Base-by-base conservation (phyloP, 37 sponge, comb jelly and placozoan genomes). In the Haliclona indistincta region DNA sequence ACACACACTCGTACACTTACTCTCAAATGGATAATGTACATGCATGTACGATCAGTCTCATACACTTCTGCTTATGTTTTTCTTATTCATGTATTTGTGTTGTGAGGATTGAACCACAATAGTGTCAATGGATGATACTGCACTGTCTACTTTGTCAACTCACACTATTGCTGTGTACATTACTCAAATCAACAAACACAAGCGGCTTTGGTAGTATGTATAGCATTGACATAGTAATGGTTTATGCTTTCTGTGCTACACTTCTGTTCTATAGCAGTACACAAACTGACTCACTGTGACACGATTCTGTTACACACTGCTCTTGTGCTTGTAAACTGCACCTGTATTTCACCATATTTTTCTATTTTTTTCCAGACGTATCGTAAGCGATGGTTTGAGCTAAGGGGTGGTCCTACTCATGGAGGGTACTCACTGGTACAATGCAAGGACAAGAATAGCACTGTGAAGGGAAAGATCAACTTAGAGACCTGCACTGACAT, bases 401-500 rank as follows among this genome's bases (percentile, higher is more conserved):
- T 89, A 22, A 79, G 63, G 3, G 80, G 71, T 43, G 76, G 77
- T 20, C 58, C 71, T 2, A 34, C 37, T 64, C 73, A 70, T 54
- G 81, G 81, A 15, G 79, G 74, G 5, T 84, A 76, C 56, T 32
- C 32, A 43, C 76, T 89, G 20, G 70, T 43, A 37, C 44, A 79
- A 33, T 89, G 70, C 72, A 89, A 79, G 80, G 88, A 81, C 39
- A 81, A 81, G 66, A 71, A 76, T 11, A 37, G 71, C 19, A 44
- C 70, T 38, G 36, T 69, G 7, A 75, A 81, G 40, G 81, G 73
- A 3, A 81, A 61, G 64, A 71, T 81, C 36, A 38, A 43, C 29
- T 58, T 89, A 58, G 90, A 84, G 11, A 80, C 80, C 3, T 84
- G 84, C 64, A 74, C 63, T 33, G 81, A 79, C 26, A 67, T 84